Base-by-base conservation (phyloP, 2,888 invertebrate genomes). In the Acronicta alni region DNA sequence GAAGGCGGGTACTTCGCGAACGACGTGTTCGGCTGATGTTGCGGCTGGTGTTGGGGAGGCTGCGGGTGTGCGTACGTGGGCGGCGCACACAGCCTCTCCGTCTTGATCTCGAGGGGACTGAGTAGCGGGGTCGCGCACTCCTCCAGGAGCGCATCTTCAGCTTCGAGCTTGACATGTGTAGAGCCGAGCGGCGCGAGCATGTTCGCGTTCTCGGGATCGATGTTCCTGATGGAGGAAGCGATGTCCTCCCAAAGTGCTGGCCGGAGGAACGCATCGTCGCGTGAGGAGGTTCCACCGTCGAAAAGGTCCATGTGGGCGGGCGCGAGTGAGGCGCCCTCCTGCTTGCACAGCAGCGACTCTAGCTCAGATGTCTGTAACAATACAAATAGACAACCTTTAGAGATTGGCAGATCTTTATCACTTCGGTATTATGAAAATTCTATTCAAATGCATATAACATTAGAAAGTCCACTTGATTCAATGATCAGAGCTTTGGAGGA, bases 231-330 rank as follows among this genome's bases (percentile, higher is more conserved):
- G 84, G 97, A 97, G 88, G 97, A 97, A 72, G 98, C 97, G 87
- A 98, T 98, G 94, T 98, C 98, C 92, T 98, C 98, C 98, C 98
- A 98, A 41, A 98, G 95, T 32, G 97, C 97, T 43, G 98, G 98
- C 81, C 97, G 96, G 77, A 97, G 96, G 92, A 97, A 98, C 53
- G 97, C 97, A 92, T 98, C 98, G 91, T 98, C 98, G 88, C 97
- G 86, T 90, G 95, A 92, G 67, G 93, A 92, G 52, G 94, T 88
- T 49, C 95, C 95, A 39, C 96, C 90, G 68, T 94, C 93, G 85
- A 94, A 94, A 55, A 94, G 90, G 85, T 92, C 91, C 93, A 94
- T 90, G 95, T 92, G 89, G 95, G 89, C 95, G 95, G 91, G 96
- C 94, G 90, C 96, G 93, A 90, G 93, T 87, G 85, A 93, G 75